Evolutionary conservation across 2,888 invertebrate genomes (phyloP), one percentile per base, ranked within the genome.

Genomic region (Lycocerus yunnanus): DNA sequence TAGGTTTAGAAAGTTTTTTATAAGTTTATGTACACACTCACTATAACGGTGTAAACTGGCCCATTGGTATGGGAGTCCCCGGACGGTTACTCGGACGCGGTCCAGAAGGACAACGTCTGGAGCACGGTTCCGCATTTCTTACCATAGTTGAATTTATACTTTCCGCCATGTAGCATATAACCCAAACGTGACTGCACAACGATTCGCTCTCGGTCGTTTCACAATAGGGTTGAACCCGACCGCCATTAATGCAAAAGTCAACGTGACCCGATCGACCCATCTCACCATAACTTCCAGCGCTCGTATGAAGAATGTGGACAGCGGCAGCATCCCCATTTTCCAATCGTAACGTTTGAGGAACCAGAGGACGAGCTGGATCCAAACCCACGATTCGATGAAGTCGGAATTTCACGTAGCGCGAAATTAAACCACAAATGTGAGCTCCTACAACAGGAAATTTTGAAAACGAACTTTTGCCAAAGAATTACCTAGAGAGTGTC

Each of bases 171-270:
- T 92, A 94, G 85, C 94, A 95, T 78, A 94, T 91, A 5, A 92
- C 90, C 92, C 94, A 93, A 80, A 94, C 92, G 86, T 95, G 94
- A 84, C 94, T 94, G 87, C 94, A 95, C 0, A 95, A 87, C 68
- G 93, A 92, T 78, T 90, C 91, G 93, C 93, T 92, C 3, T 91
- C 90, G 3, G 91, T 91, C 80, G 92, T 91, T 81, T 91, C 91
- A 84, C 95, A 95, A 84, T 91, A 94, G 0, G 94, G 94, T 84
- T 94, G 94, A 73, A 91, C 88, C 73, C 91, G 86, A n/a, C 94
- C 94, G 0, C 94, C 94, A 83, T 94, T 95, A 58, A 94, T 90
- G 82, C 94, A 94, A 86, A 95, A 93, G 87, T 94, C 94, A 0
- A 94, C 93, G 83, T 94, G 93, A 0, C 94, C 94, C 4, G 92